Base-by-base conservation (phyloP, 30 jellyfish, hydroid and myxozoan species). In the Haliclystus octoradiatus region DNA sequence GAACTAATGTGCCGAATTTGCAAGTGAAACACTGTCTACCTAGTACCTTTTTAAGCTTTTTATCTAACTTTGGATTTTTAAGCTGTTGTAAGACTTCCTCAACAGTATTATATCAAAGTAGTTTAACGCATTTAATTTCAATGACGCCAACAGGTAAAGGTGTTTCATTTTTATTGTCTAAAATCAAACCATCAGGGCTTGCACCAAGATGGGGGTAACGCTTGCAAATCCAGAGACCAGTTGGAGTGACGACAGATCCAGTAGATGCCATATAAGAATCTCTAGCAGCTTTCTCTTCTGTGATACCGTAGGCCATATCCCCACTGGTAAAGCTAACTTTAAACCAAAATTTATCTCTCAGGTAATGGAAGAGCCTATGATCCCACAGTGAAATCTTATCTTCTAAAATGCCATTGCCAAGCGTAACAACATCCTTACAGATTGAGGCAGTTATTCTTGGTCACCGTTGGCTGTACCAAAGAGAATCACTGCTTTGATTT, bases 11-110 rank as follows among this genome's bases (percentile, higher is more conserved):
- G 50, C 52, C 75, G 31, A 28, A 77, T 31, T 30, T 50, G 14
- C 52, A 77, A 1, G 35, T 66, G 76, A 80, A 80, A 51, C 87
- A 80, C 35, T 80, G 93, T 27, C 81, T 22, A 5, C 66, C 65
- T 60, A 80, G 40, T 30, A 65, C 49, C 57, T 40, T 40, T 40
- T 40, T 40, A 9, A 40, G n/a, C n/a, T n/a, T n/a, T n/a, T n/a
- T n/a, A n/a, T n/a, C n/a, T n/a, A n/a, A n/a, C n/a, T n/a, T n/a
- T 40, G 57, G 19, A 9, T 5, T 9, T 9, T 9, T 40, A 9
- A 40, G 9, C 57, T 40, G 9, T 40, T 19, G 19, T 5, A 5
- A 19, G 19, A 40, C 57, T 40, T 40, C 57, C 19, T 9, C 57
- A 40, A 40, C 14, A 5, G 57, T 40, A 5, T 19, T 40, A 19